phyloP scores from a whole-genome alignment of 2,113 vertebrate species.

The Leptosomus discolor region DNA sequence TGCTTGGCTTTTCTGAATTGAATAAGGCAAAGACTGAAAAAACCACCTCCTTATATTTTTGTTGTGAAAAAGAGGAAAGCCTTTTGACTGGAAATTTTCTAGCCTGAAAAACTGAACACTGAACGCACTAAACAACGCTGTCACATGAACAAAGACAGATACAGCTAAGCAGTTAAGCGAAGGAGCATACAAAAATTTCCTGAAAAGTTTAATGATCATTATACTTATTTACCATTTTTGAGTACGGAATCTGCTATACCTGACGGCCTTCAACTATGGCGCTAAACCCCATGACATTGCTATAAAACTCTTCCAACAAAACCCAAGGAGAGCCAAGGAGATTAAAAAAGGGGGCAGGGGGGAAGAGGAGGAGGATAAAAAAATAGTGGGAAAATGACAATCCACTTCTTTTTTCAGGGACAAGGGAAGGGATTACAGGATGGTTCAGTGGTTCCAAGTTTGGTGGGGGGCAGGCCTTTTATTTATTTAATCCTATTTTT shows the following conservation, averaged over 20 bases:
- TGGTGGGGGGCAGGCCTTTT: neutral
- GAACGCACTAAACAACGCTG: rapidly evolving
- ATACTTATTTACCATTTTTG: neutral
- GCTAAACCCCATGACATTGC: rapidly evolving
- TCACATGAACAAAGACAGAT: neutral
- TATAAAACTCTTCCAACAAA: neutral
- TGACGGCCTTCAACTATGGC: neutral
- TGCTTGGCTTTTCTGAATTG: neutral
- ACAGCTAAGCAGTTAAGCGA: neutral
- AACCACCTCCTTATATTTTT: neutral
- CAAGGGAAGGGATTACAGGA: neutral
- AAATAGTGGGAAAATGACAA: neutral
- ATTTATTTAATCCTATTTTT: neutral
- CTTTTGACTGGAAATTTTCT: neutral
- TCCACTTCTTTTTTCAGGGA: neutral
- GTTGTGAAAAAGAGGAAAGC: neutral
- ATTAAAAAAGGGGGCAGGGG: neutral
- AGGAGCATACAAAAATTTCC: neutral
- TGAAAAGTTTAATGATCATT: neutral
- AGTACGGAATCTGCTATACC: neutral
- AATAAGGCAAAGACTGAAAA: neutral
- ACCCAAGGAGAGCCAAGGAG: neutral
- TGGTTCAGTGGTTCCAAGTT: rapidly evolving
- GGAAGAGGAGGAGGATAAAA: rapidly evolving
- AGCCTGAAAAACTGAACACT: neutral